A percentile compares a stretch with the other conserved stretches of the same genome.
These are phyloP conservation scores for Diogma glabrata DNA, from an alignment of 2,888 invertebrate genomes.

Conservation along the genomic window DNA sequence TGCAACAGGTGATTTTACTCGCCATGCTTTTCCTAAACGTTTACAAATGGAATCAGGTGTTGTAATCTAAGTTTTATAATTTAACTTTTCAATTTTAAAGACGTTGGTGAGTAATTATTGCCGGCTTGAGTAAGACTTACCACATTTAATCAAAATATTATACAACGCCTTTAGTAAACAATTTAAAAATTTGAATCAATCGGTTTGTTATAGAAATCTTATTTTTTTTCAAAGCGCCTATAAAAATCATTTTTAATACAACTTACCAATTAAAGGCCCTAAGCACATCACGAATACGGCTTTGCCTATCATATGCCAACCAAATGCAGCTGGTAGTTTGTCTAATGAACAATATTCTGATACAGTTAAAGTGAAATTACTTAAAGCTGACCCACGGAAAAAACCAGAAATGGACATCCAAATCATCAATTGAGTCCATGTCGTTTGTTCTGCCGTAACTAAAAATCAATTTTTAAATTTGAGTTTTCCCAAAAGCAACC, in stretches of 20 bases:
- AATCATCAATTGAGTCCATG: slow-evolving; percentile 54
- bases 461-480: not conserved
- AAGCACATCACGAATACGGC: slow-evolving; percentile 56
- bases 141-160: too few relatives aligned
- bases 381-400: slow-evolving; percentile 64
- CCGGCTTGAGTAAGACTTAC: too few relatives aligned
- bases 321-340: slow-evolving; percentile 64
- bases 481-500: not conserved
- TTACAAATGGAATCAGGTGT: too few relatives aligned
- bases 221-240: not conserved
- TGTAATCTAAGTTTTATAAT: too few relatives aligned
- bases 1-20: too few relatives aligned
- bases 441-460: slow-evolving; percentile 64
- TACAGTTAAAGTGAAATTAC: slow-evolving; percentile 67
- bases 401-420: slow-evolving; percentile 68
- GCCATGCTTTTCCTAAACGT: too few relatives aligned
- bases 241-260: too few relatives aligned
- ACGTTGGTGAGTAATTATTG: too few relatives aligned
- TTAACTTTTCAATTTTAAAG: too few relatives aligned
- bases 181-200: not conserved
- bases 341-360: slow-evolving; percentile 63
- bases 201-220: not conserved
- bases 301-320: slow-evolving; percentile 65
- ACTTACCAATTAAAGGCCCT: slow-evolving; percentile 56
- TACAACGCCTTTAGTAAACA: too few relatives aligned